Evolutionary conservation across 1,140 invertebrate species (phyloP).

Genomic region (Coptotermes formosanus): DNA sequence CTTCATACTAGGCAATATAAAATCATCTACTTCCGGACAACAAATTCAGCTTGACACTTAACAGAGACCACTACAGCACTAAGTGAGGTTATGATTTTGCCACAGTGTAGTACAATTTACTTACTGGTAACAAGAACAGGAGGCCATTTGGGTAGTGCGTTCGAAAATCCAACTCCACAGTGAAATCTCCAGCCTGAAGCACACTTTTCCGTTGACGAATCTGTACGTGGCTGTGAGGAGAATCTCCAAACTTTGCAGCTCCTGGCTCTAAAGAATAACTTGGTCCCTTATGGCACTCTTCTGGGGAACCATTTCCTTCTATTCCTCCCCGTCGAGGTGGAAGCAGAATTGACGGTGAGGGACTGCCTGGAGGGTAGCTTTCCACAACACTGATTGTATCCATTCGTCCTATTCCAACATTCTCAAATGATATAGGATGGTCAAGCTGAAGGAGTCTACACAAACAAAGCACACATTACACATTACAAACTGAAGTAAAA

Average conservation of each 20-base stretch:
- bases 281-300: conserved; percentile 37
- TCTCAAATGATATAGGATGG: conserved; percentile 62
- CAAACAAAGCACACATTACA: neutral
- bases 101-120: conserved; percentile 37
- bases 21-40: too few relatives aligned
- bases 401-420: conserved; percentile 68
- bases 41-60: too few relatives aligned
- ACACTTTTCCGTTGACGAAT: conserved; percentile 61
- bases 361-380: neutral
- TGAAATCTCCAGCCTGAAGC: conserved; percentile 67
- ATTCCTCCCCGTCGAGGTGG: neutral
- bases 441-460: conserved; percentile 63
- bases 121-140: conserved; percentile 71
- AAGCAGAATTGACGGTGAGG: neutral
- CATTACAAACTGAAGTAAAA: too few relatives aligned
- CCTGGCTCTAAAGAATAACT: conserved; percentile 75
- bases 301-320: neutral
- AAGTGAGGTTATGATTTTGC: too few relatives aligned
- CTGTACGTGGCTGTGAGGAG: conserved; percentile 70
- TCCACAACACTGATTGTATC: conserved; percentile 46
- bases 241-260: conserved; percentile 84
- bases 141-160: conserved; percentile 84
- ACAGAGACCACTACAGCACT: too few relatives aligned
- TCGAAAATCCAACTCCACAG: conserved; percentile 77
- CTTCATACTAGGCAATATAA: too few relatives aligned